Evolutionary conservation across 2,113 vertebrate species (phyloP).

Genomic region (Bubo scandiacus): DNA sequence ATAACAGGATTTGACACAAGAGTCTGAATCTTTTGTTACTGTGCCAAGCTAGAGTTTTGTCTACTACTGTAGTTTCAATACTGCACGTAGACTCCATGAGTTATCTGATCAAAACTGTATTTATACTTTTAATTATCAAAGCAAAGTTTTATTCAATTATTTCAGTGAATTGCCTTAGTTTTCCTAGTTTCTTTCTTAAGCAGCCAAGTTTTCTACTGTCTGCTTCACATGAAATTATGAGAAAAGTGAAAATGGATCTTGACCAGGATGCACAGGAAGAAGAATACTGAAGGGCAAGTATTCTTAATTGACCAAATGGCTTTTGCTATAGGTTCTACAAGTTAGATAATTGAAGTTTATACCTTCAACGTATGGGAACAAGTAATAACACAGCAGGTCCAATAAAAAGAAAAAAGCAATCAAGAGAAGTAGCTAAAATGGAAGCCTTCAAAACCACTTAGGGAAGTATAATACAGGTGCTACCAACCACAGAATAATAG

Average conservation of each 20-base stretch:
- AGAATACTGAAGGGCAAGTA: background rate
- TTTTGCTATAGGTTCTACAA: background rate
- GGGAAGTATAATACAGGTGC: background rate
- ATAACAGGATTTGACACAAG: slow-evolving; percentile 34
- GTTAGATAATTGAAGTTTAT: background rate
- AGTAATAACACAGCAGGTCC: fast-evolving
- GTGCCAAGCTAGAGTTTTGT: background rate
- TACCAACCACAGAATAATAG: background rate
- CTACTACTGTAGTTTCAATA: background rate
- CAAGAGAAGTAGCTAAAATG: background rate
- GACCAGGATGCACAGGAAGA: background rate
- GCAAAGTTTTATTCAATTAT: background rate
- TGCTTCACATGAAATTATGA: background rate
- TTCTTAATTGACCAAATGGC: background rate
- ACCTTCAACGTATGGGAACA: background rate
- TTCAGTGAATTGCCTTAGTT: background rate
- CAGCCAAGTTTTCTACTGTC: background rate
- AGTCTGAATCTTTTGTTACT: slow-evolving; percentile 42
- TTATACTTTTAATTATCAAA: background rate
- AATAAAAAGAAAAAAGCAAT: background rate
- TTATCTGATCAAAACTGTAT: background rate
- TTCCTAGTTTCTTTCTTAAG: background rate
- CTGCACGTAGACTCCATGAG: background rate
- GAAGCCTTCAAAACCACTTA: background rate
- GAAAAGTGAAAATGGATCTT: background rate